These are phyloP conservation scores for Scotopteryx bipunctaria DNA, from an alignment of 2,888 invertebrate genomes.

Conservation along the genomic window DNA sequence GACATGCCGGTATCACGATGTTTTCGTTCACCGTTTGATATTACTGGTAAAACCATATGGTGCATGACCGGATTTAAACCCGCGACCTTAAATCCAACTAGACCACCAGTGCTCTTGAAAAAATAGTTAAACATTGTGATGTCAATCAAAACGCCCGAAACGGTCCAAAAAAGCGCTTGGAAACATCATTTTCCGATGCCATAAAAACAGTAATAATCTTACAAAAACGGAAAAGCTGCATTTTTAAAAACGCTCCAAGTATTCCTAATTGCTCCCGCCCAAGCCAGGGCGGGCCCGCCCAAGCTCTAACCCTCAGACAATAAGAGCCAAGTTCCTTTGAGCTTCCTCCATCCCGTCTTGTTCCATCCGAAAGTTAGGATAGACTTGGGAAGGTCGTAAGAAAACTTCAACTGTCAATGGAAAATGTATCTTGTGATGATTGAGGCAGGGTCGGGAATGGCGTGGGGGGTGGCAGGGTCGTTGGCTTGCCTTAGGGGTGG, in stretches of 20 bases:
- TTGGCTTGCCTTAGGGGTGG: conserved; percentile 56
- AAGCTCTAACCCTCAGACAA: conserved; percentile 48
- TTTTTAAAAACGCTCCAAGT: conserved; percentile 66
- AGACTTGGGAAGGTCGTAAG: conserved; percentile 77
- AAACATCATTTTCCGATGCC: conserved; percentile 27
- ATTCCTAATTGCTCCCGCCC: conserved; percentile 77
- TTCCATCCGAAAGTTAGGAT: conserved; percentile 61
- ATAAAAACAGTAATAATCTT: conserved; percentile 47
- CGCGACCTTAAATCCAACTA: too few relatives aligned
- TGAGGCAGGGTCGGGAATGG: conserved; percentile 43
- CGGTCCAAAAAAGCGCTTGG: too few relatives aligned
- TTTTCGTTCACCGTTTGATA: too few relatives aligned
- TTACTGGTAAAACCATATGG: too few relatives aligned
- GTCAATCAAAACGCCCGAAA: too few relatives aligned
- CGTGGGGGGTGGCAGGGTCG: conserved; percentile 53
- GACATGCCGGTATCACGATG: too few relatives aligned
- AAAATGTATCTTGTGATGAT: conserved; percentile 53
- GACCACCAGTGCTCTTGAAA: too few relatives aligned
- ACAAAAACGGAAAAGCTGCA: conserved; percentile 58
- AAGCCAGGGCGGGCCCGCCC: conserved; percentile 69
- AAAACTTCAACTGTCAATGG: conserved; percentile 54
- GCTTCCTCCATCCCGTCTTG: conserved; percentile 70
- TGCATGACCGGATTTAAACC: too few relatives aligned
- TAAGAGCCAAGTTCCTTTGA: conserved; percentile 65
- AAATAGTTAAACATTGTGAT: too few relatives aligned